Percentiles rank a stretch among this genome's conserved stretches.
Evolutionary conservation across 2,113 vertebrate species (phyloP).

Genomic region (Gymnarchus niloticus): DNA sequence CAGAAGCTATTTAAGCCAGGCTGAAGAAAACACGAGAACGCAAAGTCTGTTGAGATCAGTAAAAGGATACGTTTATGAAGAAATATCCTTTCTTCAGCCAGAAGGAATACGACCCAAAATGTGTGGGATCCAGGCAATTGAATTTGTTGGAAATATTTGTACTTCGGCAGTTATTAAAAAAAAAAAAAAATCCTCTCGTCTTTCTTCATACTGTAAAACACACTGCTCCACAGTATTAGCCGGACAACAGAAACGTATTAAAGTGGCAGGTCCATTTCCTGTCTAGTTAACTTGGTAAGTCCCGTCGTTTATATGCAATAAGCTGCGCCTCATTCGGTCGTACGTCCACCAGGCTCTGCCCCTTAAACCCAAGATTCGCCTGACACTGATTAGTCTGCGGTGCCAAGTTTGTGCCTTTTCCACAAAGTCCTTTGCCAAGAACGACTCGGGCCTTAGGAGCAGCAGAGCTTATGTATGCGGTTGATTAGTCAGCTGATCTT

Average conservation of each 20-base stretch:
- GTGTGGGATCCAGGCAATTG: background rate
- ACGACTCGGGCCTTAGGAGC: background rate
- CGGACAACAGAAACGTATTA: background rate
- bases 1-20: background rate
- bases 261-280: background rate
- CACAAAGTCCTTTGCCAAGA: background rate
- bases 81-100: background rate
- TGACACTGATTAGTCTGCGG: background rate
- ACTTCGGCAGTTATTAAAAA: background rate
- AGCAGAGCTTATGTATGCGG: background rate
- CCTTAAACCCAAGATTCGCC: background rate
- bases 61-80: background rate
- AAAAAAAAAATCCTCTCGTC: too few species aligned
- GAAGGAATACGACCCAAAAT: background rate
- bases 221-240: background rate
- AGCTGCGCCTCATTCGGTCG: background rate
- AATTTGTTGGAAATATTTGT: background rate
- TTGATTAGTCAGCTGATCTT: background rate
- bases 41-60: background rate
- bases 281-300: background rate
- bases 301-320: background rate
- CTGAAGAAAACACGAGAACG: background rate
- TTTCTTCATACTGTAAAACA: background rate
- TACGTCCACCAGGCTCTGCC: background rate
- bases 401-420: background rate